Base-by-base conservation (phyloP, 2,797 vertebrate species). In the Delichon dasypus region DNA sequence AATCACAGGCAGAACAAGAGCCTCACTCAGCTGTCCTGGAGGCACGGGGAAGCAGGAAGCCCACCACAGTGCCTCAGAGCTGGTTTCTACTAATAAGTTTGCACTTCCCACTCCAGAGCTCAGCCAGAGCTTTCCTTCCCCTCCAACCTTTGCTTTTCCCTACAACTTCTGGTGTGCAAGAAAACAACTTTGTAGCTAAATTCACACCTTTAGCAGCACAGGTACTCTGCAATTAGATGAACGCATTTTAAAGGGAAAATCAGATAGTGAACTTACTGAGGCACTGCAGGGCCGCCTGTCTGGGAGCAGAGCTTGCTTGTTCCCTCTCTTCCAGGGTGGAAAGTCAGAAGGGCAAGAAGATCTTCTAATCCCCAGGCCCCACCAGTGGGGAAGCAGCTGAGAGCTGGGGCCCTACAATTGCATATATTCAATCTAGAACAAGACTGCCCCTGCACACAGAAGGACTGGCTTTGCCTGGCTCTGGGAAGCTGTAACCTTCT, bases 231-330 rank as follows among this genome's bases (percentile, higher is more conserved):
- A 44, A 60, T 70, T 47, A 61, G 38, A 54, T 11, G 51, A 70
- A 48, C 2, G 9, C 16, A 48, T 65, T 89, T 93, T 75, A 58
- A 72, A 91, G 40, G 53, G 16, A n/a, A 85, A 91, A 85, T 36
- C 61, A 57, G 27, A 50, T 1, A 30, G 29, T 3, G 7, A 74
- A 79, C 19, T 10, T 0, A 3, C 42, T 61, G 82, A 48, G 71
- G 42, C 32, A 55, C 60, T 60, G 30, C 34, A 38, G 62, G n/a
- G 48, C 40, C 0, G 0, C 27, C 68, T 55, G n/a, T n/a, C 53
- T 1, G 0, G 27, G 18, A 22, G 19, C 0, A 0, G 3, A 10
- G 8, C 58, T 71, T 60, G 26, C 32, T 54, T 8, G 2, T 9
- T 88, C 21, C 22, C 5, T n/a, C 40, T 79, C 47, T 34, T 74